Evolutionary conservation across 2,888 invertebrate species (phyloP).

Genomic region (Pollenia griseotomentosa): DNA sequence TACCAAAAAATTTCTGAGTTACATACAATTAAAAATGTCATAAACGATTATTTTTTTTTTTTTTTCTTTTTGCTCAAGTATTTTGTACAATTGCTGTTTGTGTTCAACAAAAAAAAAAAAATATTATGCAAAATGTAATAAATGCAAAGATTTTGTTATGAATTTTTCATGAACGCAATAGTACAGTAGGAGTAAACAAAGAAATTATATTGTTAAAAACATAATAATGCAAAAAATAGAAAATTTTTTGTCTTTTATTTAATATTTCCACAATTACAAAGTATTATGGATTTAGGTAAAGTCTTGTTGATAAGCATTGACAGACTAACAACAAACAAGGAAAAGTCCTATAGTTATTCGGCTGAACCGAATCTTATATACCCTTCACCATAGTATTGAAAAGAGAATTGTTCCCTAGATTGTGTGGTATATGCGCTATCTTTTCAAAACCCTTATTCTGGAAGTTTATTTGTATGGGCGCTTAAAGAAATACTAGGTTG

Average conservation of each 20-base stretch:
- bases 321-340: too few relatives aligned
- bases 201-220: background rate
- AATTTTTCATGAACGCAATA: background rate
- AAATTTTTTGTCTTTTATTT: background rate
- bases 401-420: too few relatives aligned
- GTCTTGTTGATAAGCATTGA: background rate
- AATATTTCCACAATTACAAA: background rate
- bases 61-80: background rate
- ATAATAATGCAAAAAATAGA: background rate
- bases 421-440: too few relatives aligned
- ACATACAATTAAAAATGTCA: too few relatives aligned
- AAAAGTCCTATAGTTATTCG: too few relatives aligned
- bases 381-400: too few relatives aligned
- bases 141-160: constrained; percentile 7
- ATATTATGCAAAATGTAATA: constrained; percentile 19
- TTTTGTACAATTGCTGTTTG: background rate
- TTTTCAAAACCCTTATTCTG: too few relatives aligned
- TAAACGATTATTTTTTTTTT: too few relatives aligned
- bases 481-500: too few relatives aligned
- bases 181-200: background rate
- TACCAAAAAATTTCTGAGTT: too few relatives aligned
- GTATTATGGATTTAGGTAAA: constrained; percentile 15
- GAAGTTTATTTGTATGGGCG: too few relatives aligned
- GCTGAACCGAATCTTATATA: too few relatives aligned
- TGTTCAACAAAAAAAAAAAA: background rate